These are phyloP conservation scores for Verasper variegatus DNA, from an alignment of 2,113 vertebrate species.

Conservation along the genomic window DNA sequence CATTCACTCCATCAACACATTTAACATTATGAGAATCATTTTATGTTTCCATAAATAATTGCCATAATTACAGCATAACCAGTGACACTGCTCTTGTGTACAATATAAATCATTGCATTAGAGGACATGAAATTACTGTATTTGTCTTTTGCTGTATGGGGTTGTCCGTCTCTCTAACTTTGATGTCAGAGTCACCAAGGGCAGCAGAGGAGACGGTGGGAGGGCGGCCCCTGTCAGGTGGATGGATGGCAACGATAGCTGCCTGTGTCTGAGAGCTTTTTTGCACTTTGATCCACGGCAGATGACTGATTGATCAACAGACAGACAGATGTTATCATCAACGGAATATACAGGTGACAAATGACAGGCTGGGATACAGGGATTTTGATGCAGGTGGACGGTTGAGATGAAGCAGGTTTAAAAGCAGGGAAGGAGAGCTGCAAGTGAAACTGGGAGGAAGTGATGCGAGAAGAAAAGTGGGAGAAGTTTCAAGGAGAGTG, in stretches of 20 bases:
- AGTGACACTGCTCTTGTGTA: background rate
- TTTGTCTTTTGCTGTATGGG: slow-evolving; percentile 2
- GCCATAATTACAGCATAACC: background rate
- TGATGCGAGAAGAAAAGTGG: slow-evolving; percentile 3
- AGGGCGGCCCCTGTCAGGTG: slow-evolving; percentile 52
- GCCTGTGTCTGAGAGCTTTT: slow-evolving; percentile 47
- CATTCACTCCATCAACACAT: background rate
- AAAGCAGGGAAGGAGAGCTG: slow-evolving; percentile 2
- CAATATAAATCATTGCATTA: background rate
- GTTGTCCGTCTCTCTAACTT: background rate
- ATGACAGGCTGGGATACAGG: slow-evolving; percentile 26
- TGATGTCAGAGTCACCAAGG: slow-evolving; percentile 27
- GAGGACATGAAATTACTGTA: background rate
- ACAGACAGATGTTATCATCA: slow-evolving; percentile 63
- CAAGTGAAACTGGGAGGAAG: slow-evolving; percentile 8
- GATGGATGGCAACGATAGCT: slow-evolving; percentile 48
- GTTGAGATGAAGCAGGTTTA: slow-evolving; percentile 2
- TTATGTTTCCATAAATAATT: background rate
- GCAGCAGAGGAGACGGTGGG: slow-evolving; percentile 34
- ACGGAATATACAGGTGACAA: slow-evolving; percentile 54
- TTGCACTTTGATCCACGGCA: slow-evolving; percentile 56
- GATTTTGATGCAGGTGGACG: background rate
- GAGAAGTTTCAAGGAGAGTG: slow-evolving; percentile 30
- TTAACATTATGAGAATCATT: background rate
- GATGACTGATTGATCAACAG: slow-evolving; percentile 55